Evolutionary conservation across 2,797 vertebrate species (phyloP), one percentile per base, ranked within the genome.

Genomic region (Cetoscarus ocellatus): DNA sequence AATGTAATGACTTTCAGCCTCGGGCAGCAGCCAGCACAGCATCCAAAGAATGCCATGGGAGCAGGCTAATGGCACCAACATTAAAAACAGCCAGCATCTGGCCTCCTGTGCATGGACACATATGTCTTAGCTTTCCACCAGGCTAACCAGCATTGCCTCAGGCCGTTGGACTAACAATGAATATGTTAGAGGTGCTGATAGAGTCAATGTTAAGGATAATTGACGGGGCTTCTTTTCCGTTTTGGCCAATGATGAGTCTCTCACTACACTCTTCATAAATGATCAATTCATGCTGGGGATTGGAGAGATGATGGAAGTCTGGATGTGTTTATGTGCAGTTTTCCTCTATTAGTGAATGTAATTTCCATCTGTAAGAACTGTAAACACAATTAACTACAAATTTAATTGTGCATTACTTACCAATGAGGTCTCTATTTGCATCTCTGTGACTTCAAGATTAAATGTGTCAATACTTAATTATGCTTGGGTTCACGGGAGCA

Each of bases 41-140:
- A 80, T 80, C 86, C 84, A 82, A 82, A 88, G 73, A 80, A 82
- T 79, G 84, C 81, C 77, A 90, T 73, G 81, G 84, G 90, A 87
- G 79, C 79, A 14, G 38, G 67, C 70, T 92, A 91, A 93, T 92
- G 83, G 88, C 72, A 85, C 58, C 66, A 35, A 75, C 88, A 90
- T 91, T 89, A 84, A 88, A 88, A 87, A 80, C 86, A 90, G 59
- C 73, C 80, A 67, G 85, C 91, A 91, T 92, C 88, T 92, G 88
- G 83, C 77, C 78, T 83, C 59, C 78, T 84, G 81, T 75, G 76
- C 86, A 80, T 53, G 61, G 61, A 73, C 85, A 88, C 79, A 87
- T 77, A 80, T 90, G 80, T 86, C 76, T 86, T 18, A 82, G 81
- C 69, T 79, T 65, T 75, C 69, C 77, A 73, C 70, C 72, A 67